These are phyloP conservation scores for Platichthys flesus DNA, from an alignment of 2,113 vertebrate genomes.

Conservation along the genomic window DNA sequence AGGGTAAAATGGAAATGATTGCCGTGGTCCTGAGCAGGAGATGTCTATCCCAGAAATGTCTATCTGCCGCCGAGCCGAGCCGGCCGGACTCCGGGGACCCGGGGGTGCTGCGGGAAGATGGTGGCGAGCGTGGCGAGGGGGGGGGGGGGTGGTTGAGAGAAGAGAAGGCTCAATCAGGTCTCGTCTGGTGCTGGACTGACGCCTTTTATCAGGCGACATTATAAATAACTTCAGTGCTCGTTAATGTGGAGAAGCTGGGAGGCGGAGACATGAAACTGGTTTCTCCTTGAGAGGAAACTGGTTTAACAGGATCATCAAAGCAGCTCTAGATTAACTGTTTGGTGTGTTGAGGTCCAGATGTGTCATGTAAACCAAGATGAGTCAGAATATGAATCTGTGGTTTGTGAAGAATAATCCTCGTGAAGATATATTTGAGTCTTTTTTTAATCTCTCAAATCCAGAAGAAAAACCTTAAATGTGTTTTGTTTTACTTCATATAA, in stretches of 20 bases:
- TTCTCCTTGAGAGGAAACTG: too few species aligned
- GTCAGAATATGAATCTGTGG: too few species aligned
- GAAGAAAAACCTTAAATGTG: too few species aligned
- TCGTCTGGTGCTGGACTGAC: conserved; percentile 39
- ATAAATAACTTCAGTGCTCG: conserved; percentile 41
- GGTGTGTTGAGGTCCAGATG: too few species aligned
- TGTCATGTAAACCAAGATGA: too few species aligned
- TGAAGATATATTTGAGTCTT: too few species aligned
- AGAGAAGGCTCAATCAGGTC: conserved; percentile 37
- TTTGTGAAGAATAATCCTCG: too few species aligned
- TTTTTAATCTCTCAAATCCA: too few species aligned
- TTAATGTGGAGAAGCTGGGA: conserved; percentile 35
- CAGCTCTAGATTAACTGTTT: too few species aligned
- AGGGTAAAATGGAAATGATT: conserved; percentile 85
- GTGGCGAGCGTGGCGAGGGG: not conserved
- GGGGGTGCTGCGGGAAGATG: conserved; percentile 57
- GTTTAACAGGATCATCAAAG: too few species aligned
- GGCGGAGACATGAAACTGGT: not conserved
- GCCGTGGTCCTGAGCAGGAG: conserved; percentile 76
- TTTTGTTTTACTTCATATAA: too few species aligned
- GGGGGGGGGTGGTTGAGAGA: not conserved
- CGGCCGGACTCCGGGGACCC: conserved; percentile 72
- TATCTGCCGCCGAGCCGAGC: conserved; percentile 73
- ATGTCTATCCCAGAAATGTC: conserved; percentile 79
- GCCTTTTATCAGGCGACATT: conserved; percentile 48